phyloP scores from a whole-genome alignment of 2,888 invertebrate genomes.

The Lypha dubia region DNA sequence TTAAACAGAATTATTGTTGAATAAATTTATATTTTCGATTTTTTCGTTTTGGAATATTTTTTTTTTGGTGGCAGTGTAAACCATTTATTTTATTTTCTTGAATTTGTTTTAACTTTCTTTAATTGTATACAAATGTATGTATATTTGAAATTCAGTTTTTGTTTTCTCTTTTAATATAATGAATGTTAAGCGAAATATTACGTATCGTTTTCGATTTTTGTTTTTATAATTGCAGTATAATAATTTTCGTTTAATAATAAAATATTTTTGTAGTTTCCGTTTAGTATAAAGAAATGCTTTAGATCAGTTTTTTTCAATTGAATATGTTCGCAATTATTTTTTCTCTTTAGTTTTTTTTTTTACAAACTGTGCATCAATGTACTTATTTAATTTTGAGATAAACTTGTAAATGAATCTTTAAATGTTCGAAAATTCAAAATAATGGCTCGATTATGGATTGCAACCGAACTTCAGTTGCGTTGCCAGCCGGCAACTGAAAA shows the following conservation, averaged over 20 bases:
- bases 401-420: conserved; percentile 38
- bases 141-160: not conserved
- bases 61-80: conserved; percentile 69
- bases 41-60: not conserved
- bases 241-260: conserved; percentile 42
- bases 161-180: conserved; percentile 19
- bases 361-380: conserved; percentile 68
- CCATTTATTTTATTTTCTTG: conserved; percentile 37
- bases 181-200: conserved; percentile 59
- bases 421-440: conserved; percentile 9
- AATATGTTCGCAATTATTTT: conserved; percentile 75
- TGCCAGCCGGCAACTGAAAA: too few relatives aligned
- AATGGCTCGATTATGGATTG: not conserved
- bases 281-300: conserved; percentile 67
- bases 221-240: conserved; percentile 33
- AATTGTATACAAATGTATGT: too few relatives aligned
- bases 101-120: conserved; percentile 16
- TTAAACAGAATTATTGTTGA: conserved; percentile 25
- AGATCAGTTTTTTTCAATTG: conserved; percentile 73
- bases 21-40: conserved; percentile 33
- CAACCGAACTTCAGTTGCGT: too few relatives aligned
- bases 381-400: conserved; percentile 44
- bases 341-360: conserved; percentile 71
- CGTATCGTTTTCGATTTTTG: conserved; percentile 49
- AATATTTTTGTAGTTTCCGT: conserved; percentile 52